Conservation (phyloP, 2,113 vertebrate genomes). For the Forbesichthys agassizii region DNA sequence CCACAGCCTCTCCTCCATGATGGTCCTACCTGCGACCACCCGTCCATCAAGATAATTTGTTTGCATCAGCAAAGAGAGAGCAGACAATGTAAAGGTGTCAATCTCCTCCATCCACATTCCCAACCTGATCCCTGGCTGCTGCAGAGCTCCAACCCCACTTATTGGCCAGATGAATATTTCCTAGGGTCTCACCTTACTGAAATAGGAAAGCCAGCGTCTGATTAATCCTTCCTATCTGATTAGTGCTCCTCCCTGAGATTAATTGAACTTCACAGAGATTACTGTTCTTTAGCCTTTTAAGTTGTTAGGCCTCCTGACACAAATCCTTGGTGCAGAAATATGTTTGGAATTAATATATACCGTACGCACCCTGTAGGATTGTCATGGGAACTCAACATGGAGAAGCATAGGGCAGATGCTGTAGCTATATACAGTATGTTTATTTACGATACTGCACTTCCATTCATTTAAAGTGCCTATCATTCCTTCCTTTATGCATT, state of each 20-base stretch:
- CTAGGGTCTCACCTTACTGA: conserved; percentile 51
- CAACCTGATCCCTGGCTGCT: neutral
- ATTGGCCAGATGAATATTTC: conserved; percentile 54
- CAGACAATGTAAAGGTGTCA: neutral
- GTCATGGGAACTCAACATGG: neutral
- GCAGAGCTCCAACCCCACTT: conserved; percentile 31
- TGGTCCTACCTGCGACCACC: neutral
- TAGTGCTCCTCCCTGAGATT: conserved; percentile 61
- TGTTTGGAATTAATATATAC: conserved; percentile 25
- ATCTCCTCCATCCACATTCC: neutral
- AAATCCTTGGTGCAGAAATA: conserved; percentile 56
- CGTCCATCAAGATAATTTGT: neutral
- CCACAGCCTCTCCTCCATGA: neutral
- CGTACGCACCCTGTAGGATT: neutral
- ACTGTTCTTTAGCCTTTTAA: conserved; percentile 39
- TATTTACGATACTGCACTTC: neutral
- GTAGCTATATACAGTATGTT: neutral
- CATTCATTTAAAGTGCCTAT: neutral
- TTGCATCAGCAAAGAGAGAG: neutral
- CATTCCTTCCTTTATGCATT: neutral
- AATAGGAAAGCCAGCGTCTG: conserved; percentile 48
- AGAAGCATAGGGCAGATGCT: neutral
- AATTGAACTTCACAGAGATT: conserved; percentile 63
- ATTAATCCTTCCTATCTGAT: conserved; percentile 60
- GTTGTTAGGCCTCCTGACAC: conserved; percentile 60